Evolutionary conservation across 2,113 vertebrate genomes (phyloP).

Genomic region (Platysternon megacephalum): DNA sequence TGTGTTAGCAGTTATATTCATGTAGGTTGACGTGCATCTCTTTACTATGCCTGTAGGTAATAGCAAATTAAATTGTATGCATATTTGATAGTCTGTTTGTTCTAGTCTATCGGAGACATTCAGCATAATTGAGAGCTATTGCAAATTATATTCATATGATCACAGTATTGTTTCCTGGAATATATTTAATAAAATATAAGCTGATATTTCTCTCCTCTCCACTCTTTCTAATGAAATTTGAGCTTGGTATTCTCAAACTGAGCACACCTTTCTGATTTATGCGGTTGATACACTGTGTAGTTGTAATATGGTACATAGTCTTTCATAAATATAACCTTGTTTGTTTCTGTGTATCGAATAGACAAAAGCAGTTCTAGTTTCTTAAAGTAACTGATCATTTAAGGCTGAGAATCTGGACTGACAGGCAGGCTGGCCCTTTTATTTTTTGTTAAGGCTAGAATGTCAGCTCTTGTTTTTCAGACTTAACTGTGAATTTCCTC

Average conservation of each 20-base stretch:
- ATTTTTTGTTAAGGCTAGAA: neutral
- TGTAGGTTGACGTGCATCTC: neutral
- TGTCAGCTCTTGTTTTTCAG: neutral
- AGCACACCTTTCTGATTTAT: neutral
- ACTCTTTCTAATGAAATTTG: neutral
- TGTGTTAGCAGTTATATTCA: neutral
- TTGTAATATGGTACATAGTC: neutral
- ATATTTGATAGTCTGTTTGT: neutral
- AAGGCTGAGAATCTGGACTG: neutral
- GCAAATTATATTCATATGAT: neutral
- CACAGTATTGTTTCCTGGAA: neutral
- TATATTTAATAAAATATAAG: neutral
- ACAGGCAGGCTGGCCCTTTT: neutral
- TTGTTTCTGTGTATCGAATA: neutral
- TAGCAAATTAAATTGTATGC: neutral
- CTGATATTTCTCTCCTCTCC: neutral
- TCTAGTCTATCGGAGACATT: neutral
- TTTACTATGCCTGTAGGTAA: neutral
- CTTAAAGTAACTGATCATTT: neutral
- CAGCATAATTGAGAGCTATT: constrained; percentile 2
- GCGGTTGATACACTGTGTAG: neutral
- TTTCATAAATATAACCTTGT: neutral
- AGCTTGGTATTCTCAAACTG: neutral
- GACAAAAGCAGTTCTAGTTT: neutral
- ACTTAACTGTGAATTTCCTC: neutral